phyloP scores from a whole-genome alignment of 2,888 invertebrate genomes.

The Serripes groenlandicus region DNA sequence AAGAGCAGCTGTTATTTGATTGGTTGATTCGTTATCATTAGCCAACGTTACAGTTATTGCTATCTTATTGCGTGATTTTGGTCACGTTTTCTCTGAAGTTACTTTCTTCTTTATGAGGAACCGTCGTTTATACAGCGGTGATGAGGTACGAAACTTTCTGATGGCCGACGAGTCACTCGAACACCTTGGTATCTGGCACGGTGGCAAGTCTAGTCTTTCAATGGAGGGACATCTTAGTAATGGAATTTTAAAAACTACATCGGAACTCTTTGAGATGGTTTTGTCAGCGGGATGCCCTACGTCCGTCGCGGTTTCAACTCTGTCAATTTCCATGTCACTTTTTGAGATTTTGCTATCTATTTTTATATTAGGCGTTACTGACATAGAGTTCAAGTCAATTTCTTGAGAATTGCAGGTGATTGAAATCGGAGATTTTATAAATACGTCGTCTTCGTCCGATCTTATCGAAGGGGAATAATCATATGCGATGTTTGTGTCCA shows the following conservation, averaged over 20 bases:
- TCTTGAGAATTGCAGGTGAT: constrained; percentile 22
- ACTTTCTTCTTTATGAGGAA: constrained; percentile 17
- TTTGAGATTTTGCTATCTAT: constrained; percentile 50
- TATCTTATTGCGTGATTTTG: too few species aligned
- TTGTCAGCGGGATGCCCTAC: constrained; percentile 13
- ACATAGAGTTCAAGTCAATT: constrained; percentile 20
- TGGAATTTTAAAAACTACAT: constrained; percentile 52
- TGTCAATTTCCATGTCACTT: constrained; percentile 64
- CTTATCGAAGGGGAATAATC: constrained; percentile 42
- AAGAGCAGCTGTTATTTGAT: too few species aligned
- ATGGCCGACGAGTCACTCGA: constrained; percentile 55
- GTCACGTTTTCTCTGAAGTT: neutral
- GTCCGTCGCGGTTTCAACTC: neutral
- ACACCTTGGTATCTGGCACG: constrained; percentile 43
- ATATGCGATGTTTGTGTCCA: neutral
- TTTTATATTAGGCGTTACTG: constrained; percentile 48
- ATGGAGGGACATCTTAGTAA: constrained; percentile 70
- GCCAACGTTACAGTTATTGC: too few species aligned
- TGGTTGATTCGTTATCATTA: too few species aligned
- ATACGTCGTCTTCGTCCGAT: constrained; percentile 49
- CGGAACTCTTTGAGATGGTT: constrained; percentile 48
- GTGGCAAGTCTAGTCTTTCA: constrained; percentile 70
- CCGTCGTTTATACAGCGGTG: constrained; percentile 54
- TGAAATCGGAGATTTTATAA: constrained; percentile 15
- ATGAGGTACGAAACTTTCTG: constrained; percentile 27